phyloP scores from a whole-genome alignment of 2,888 invertebrate genomes.

The Mesorhabditis spiculigera region DNA sequence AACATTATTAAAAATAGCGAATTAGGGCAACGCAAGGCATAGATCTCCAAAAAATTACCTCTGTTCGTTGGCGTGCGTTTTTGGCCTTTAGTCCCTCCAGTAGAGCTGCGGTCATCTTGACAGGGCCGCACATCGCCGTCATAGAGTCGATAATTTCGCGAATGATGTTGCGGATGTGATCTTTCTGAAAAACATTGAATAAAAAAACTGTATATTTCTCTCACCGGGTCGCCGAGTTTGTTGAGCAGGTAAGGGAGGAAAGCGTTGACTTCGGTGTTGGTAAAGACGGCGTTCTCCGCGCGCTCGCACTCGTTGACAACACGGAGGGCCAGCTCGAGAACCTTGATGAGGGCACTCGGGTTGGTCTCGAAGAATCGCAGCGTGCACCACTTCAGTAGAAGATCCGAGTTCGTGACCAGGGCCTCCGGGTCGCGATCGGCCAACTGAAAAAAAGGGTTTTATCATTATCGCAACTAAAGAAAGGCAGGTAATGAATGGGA shows the following conservation, averaged over 20 bases:
- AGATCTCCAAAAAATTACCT: conserved; percentile 58
- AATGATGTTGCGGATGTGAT: conserved; percentile 7
- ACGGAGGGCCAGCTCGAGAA: conserved; percentile 24
- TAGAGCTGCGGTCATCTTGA: conserved; percentile 31
- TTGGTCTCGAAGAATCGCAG: conserved; percentile 96
- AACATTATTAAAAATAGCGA: not conserved
- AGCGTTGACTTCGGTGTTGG: conserved; percentile 79
- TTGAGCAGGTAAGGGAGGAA: conserved; percentile 90
- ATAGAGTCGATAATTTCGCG: conserved; percentile 32
- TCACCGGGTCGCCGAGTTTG: conserved; percentile 67
- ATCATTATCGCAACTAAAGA: not conserved
- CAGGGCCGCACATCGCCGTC: conserved; percentile 29
- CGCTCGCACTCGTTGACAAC: conserved; percentile 67
- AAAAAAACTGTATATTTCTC: conserved; percentile 22
- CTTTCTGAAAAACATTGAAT: not conserved
- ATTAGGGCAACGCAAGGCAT: too few species aligned
- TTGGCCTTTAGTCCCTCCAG: conserved; percentile 88
- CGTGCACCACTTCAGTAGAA: conserved; percentile 92
- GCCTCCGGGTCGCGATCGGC: conserved; percentile 66
- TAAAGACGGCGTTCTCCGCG: conserved; percentile 66
- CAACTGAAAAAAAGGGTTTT: conserved; percentile 19
- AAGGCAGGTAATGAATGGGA: conserved; percentile 10
- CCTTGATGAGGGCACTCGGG: conserved; percentile 89
- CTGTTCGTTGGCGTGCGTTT: conserved; percentile 90
- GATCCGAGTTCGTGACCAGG: conserved; percentile 82